phyloP scores from a whole-genome alignment of 2,113 vertebrate genomes.

The Nothobranchius kuhntae region DNA sequence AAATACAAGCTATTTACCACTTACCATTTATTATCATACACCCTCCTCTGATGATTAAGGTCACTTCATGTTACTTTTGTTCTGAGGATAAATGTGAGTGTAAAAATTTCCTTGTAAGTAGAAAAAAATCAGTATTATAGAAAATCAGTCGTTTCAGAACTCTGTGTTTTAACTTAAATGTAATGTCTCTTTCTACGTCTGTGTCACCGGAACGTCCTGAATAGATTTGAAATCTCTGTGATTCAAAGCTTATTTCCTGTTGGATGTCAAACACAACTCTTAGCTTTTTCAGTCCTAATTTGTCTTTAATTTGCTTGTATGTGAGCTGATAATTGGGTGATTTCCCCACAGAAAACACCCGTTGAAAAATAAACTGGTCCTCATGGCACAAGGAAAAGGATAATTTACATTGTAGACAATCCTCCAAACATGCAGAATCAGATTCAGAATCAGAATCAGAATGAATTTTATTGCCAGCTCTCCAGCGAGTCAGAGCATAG shows the following conservation, averaged over 20 bases:
- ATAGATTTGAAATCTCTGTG: constrained; percentile 9
- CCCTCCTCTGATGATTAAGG: constrained; percentile 19
- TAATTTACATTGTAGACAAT: neutral
- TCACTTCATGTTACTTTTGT: constrained; percentile 7
- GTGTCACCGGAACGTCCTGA: neutral
- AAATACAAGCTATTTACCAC: too few relatives aligned
- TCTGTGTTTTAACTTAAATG: too few relatives aligned
- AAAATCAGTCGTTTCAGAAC: constrained; percentile 1
- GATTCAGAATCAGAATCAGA: neutral
- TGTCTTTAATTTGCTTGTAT: constrained; percentile 50
- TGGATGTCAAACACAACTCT: constrained; percentile 17
- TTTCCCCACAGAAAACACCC: constrained; percentile 3
- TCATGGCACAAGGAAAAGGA: neutral
- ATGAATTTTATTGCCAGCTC: too few relatives aligned
- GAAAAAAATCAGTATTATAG: too few relatives aligned
- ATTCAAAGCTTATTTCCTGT: constrained; percentile 30
- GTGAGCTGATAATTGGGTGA: constrained; percentile 51
- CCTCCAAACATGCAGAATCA: neutral
- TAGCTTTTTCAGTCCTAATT: constrained; percentile 38
- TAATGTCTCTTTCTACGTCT: too few relatives aligned
- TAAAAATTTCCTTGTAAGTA: constrained; percentile 2
- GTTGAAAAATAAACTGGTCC: neutral
- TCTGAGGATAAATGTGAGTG: constrained; percentile 15
- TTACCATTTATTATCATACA: too few relatives aligned
- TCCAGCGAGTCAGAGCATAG: too few relatives aligned